Evolutionary conservation across 1,140 invertebrate genomes (phyloP).

Genomic region (Halyomorpha halys): DNA sequence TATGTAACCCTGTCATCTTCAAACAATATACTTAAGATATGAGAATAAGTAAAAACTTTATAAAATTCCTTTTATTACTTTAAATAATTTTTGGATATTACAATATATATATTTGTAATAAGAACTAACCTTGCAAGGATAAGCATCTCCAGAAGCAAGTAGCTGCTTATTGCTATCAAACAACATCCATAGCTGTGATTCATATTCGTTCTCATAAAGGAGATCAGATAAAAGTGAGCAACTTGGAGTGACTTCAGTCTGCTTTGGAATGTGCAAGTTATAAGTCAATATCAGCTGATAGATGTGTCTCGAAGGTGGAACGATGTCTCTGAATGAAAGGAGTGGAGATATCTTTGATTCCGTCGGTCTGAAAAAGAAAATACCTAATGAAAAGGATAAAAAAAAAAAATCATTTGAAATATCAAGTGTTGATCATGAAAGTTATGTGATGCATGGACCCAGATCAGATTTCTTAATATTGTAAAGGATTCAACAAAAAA

Average conservation of each 20-base stretch:
- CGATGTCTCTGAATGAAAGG: conserved; percentile 58
- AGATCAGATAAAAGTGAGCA: conserved; percentile 70
- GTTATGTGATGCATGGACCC: too few species aligned
- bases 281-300: conserved; percentile 83
- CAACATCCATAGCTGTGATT: conserved; percentile 93
- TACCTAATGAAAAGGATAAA: too few species aligned
- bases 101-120: too few species aligned
- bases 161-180: conserved; percentile 88
- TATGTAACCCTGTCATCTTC: too few species aligned
- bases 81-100: too few species aligned
- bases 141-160: conserved; percentile 77
- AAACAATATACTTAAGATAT: too few species aligned
- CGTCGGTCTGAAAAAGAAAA: conserved; percentile 49
- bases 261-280: conserved; percentile 69
- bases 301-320: conserved; percentile 76
- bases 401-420: too few species aligned
- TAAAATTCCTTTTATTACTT: too few species aligned
- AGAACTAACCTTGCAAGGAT: conserved; percentile 65
- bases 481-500: background rate
- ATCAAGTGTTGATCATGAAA: too few species aligned
- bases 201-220: conserved; percentile 89
- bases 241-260: conserved; percentile 70
- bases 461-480: too few species aligned
- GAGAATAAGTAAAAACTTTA: too few species aligned
- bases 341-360: conserved; percentile 70